Base-by-base conservation (phyloP, 2,113 vertebrate genomes). In the Xenus cinereus region DNA sequence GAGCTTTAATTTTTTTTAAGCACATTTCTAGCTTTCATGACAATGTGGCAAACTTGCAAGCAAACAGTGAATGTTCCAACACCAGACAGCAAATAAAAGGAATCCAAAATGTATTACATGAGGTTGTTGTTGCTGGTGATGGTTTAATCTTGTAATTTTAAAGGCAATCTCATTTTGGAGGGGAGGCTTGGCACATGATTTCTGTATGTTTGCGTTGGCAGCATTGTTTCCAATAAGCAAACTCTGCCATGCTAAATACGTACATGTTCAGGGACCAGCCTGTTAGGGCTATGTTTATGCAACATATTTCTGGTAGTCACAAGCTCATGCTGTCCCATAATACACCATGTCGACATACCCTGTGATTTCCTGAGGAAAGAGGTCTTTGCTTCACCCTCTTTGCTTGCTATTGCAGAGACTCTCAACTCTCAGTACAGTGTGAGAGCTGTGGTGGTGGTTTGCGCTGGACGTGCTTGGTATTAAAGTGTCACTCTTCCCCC, bases 61-160 rank as follows among this genome's bases (percentile, higher is more conserved):
- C 46, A 92, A 67, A 68, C 51, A 87, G 62, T 15, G 2, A 77
- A 68, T 63, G 28, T 75, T 92, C 46, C 57, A 92, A 56, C 18
- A 78, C 33, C 21, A 84, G 56, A 69, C 1, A 2, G 12, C 35
- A 95, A 71, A 84, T 20, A 56, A 82, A 94, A 68, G 67, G 6
- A 91, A 89, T 43, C 6, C 4, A 64, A 89, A 84, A 76, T 27
- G 0, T 41, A 74, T 78, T 82, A 23, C 13, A 79, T 89, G 57
- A 2, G 0, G 24, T 56, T 78, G 28, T 2, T 80, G 57, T 3
- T 80, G 57, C 0, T 82, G 39, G 1, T 67, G 19, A 22, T n/a
- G 12, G 43, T 48, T 94, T 86, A 54, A 59, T 78, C 60, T 64
- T 41, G n/a, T n/a, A 3, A 81, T 84, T 87, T 87, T 89, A 85